These are phyloP conservation scores for Lophius americanus DNA, from an alignment of 2,797 vertebrate species.

Conservation along the genomic window DNA sequence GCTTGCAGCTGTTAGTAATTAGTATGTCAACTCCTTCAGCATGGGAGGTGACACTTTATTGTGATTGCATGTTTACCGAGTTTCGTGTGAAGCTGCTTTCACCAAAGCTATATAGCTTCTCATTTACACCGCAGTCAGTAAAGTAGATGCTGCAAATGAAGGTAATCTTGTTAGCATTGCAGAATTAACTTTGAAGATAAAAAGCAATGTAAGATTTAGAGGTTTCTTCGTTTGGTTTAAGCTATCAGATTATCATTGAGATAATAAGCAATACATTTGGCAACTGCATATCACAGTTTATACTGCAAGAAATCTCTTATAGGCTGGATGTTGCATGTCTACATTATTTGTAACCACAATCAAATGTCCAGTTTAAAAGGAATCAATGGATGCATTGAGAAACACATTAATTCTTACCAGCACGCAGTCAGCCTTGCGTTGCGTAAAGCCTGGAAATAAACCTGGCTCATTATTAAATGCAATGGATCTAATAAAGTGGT, in stretches of 20 bases:
- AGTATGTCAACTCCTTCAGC: conserved; percentile 45
- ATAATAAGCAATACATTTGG: too few relatives aligned
- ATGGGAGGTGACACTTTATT: conserved; percentile 56
- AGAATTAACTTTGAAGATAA: conserved; percentile 4
- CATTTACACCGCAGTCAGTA: conserved; percentile 13
- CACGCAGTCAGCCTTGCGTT: not conserved
- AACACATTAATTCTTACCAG: too few relatives aligned
- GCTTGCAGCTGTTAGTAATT: conserved; percentile 54
- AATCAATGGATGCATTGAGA: too few relatives aligned
- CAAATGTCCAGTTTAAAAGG: not conserved
- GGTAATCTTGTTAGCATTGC: conserved; percentile 20
- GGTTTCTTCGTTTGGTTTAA: not conserved
- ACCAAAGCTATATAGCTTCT: conserved; percentile 35
- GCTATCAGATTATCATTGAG: too few relatives aligned
- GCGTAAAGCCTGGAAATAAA: not conserved
- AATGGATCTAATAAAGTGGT: not conserved
- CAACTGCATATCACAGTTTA: not conserved
- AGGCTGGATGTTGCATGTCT: not conserved
- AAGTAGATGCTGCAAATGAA: conserved; percentile 14
- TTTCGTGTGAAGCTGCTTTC: conserved; percentile 48
- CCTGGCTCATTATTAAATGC: not conserved
- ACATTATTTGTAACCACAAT: not conserved
- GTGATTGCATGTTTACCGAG: conserved; percentile 63
- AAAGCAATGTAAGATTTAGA: not conserved
- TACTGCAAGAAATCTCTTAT: not conserved